A percentile compares a stretch with the other conserved stretches of the same genome.
Conservation (phyloP, 2,888 invertebrate genomes). For the Pammene fasciana region DNA sequence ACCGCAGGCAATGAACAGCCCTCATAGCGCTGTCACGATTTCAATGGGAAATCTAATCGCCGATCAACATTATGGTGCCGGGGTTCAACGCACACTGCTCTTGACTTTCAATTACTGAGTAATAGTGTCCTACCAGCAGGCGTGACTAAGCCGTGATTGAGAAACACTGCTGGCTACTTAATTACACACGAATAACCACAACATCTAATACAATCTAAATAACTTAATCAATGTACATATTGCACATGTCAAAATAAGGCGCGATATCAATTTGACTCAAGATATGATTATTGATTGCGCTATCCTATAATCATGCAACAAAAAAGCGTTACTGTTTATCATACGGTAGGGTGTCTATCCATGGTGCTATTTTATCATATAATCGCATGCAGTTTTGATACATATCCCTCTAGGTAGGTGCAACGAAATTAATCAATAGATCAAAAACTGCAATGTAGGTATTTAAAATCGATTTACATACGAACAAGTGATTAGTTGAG, state of each 20-base stretch:
- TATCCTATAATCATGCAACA: too few species aligned
- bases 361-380: too few species aligned
- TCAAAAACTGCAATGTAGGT: too few species aligned
- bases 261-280: too few species aligned
- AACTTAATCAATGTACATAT: neutral
- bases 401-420: too few species aligned
- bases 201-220: neutral
- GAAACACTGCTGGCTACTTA: neutral
- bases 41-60: conserved; percentile 32
- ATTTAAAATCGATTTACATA: too few species aligned
- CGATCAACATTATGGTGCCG: conserved; percentile 21
- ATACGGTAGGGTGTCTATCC: too few species aligned
- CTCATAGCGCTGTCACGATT: conserved; percentile 22
- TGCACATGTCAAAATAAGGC: conserved; percentile 6
- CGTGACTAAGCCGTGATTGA: conserved; percentile 10
- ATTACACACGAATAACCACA: neutral
- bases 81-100: conserved; percentile 20
- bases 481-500: too few species aligned
- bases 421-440: too few species aligned
- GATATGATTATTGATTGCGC: too few species aligned
- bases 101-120: conserved; percentile 20
- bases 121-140: conserved; percentile 13
- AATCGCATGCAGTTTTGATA: too few species aligned
- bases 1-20: conserved; percentile 1
- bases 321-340: too few species aligned